Conservation (phyloP, 2,113 vertebrate species). For the Petrocephalus microphthalmus region DNA sequence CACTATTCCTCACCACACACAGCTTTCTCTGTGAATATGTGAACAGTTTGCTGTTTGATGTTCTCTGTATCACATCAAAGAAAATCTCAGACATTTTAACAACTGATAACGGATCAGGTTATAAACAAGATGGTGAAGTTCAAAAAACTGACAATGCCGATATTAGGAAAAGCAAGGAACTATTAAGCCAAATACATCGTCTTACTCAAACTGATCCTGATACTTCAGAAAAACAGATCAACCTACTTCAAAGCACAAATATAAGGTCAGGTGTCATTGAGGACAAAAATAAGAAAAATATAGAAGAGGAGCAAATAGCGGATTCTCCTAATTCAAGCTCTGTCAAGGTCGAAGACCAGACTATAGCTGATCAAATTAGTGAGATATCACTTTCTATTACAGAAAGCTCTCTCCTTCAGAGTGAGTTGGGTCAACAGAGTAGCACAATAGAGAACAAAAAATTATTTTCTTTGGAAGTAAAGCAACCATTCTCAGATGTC, state of each 20-base stretch:
- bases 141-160: conserved; percentile 28
- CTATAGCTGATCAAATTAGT: conserved; percentile 43
- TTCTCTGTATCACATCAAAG: conserved; percentile 76
- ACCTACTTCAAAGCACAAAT: conserved; percentile 35
- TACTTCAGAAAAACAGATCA: conserved; percentile 39
- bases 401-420: conserved; percentile 44
- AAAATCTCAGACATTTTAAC: conserved; percentile 72
- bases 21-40: conserved; percentile 68
- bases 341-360: conserved; percentile 45
- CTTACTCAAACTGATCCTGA: conserved; percentile 37
- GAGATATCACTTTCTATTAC: conserved; percentile 29
- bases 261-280: conserved; percentile 34
- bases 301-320: conserved; percentile 39
- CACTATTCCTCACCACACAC: conserved; percentile 52
- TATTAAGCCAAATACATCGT: conserved; percentile 43
- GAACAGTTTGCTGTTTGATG: conserved; percentile 74
- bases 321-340: conserved; percentile 27
- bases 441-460: conserved; percentile 37
- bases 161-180: conserved; percentile 41
- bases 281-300: conserved; percentile 37
- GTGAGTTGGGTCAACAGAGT: conserved; percentile 35
- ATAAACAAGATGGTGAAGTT: conserved; percentile 37
- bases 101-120: conserved; percentile 44
- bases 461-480: conserved; percentile 23
- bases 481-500: conserved; percentile 42